These are phyloP conservation scores for Watsonalla binaria DNA, from an alignment of 2,888 invertebrate genomes.

Conservation along the genomic window DNA sequence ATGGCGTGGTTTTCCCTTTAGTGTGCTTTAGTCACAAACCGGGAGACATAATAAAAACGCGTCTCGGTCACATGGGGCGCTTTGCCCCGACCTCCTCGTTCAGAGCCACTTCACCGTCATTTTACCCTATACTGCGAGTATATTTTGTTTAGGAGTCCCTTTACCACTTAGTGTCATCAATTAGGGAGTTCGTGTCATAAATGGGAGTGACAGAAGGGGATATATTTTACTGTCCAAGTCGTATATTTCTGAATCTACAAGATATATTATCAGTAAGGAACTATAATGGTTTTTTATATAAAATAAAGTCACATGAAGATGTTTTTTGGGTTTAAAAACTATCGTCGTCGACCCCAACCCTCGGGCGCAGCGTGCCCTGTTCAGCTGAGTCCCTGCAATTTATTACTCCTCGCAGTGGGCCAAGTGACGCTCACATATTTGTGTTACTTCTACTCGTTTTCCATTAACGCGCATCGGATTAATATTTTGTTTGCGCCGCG, in stretches of 20 bases:
- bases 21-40: conserved; percentile 44
- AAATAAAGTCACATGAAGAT: too few species aligned
- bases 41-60: conserved; percentile 56
- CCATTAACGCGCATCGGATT: conserved; percentile 75
- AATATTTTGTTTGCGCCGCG: conserved; percentile 76
- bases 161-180: background rate
- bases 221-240: background rate
- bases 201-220: background rate
- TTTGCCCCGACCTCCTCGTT: conserved; percentile 21
- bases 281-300: too few species aligned
- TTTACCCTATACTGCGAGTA: background rate
- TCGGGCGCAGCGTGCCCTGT: conserved; percentile 35
- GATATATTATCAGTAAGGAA: too few species aligned
- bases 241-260: background rate
- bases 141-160: background rate
- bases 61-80: conserved; percentile 41
- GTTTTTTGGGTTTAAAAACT: too few species aligned
- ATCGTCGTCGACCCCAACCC: conserved; percentile 12
- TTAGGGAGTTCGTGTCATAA: background rate
- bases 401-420: conserved; percentile 50
- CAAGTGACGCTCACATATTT: conserved; percentile 58
- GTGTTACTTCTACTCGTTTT: conserved; percentile 71
- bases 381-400: conserved; percentile 64
- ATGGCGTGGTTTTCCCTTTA: conserved; percentile 54
- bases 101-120: background rate